phyloP scores from a whole-genome alignment of 2,888 invertebrate species.

The Netelia melanura region DNA sequence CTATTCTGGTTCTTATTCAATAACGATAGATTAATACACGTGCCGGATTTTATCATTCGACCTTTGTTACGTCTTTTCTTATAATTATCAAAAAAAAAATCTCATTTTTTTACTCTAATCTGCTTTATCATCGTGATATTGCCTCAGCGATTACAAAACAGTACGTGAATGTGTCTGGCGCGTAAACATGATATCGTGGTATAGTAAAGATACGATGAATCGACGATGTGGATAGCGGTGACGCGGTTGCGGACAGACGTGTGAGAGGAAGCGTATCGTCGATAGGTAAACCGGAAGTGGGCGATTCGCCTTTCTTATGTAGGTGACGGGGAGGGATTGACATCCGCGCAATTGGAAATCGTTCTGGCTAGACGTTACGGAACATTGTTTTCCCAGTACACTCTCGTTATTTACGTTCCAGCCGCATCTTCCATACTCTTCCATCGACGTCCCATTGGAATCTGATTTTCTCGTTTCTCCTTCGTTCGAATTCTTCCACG shows the following conservation, averaged over 20 bases:
- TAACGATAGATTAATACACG: too few relatives aligned
- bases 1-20: too few relatives aligned
- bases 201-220: too few relatives aligned
- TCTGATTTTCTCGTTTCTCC: background rate
- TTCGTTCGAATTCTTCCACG: constrained; percentile 7
- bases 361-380: constrained; percentile 1
- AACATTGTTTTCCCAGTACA: background rate
- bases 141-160: too few relatives aligned
- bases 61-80: too few relatives aligned
- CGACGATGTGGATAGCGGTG: background rate
- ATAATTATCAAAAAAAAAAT: too few relatives aligned
- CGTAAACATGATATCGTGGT: too few relatives aligned
- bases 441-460: background rate
- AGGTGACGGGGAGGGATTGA: constrained; percentile 37
- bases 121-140: too few relatives aligned
- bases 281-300: constrained; percentile 75
- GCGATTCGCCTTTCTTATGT: constrained; percentile 64
- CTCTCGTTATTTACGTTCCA: constrained; percentile 15
- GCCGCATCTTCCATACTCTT: background rate
- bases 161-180: too few relatives aligned
- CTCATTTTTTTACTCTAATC: too few relatives aligned
- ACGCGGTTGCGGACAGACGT: constrained; percentile 21
- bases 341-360: constrained; percentile 57
- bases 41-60: too few relatives aligned
- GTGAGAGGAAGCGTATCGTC: constrained; percentile 50